These are phyloP conservation scores for Mola mola DNA, from an alignment of 2,113 vertebrate species.

Conservation along the genomic window DNA sequence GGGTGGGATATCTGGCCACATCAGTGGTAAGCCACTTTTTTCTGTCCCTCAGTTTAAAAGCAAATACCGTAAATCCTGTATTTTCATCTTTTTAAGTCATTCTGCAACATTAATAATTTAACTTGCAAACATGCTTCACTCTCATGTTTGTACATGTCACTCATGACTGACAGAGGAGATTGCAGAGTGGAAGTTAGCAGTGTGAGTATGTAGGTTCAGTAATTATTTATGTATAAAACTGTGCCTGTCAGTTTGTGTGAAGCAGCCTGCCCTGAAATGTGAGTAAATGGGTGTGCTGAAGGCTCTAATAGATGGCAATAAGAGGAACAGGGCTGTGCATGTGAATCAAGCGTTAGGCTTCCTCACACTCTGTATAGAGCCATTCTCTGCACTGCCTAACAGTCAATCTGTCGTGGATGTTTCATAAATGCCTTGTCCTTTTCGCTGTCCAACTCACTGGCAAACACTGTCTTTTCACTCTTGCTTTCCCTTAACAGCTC, in stretches of 20 bases:
- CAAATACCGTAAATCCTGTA: too few relatives aligned
- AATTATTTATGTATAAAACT: slow-evolving; percentile 71
- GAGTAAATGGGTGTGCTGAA: slow-evolving; percentile 57
- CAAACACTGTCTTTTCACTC: slow-evolving; percentile 21
- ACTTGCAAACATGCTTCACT: too few relatives aligned
- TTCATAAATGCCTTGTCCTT: slow-evolving; percentile 64
- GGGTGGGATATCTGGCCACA: too few relatives aligned
- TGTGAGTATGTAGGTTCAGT: slow-evolving; percentile 15
- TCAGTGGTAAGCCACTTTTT: too few relatives aligned
- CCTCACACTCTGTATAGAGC: slow-evolving; percentile 20
- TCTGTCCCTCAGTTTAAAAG: too few relatives aligned
- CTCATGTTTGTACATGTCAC: neutral
- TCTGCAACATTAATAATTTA: too few relatives aligned
- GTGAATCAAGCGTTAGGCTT: slow-evolving; percentile 29
- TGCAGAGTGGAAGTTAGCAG: slow-evolving; percentile 13
- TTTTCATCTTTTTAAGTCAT: too few relatives aligned
- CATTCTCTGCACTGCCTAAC: slow-evolving; percentile 31
- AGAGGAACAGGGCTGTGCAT: slow-evolving; percentile 32
- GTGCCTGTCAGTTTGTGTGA: slow-evolving; percentile 49
- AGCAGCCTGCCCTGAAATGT: slow-evolving; percentile 35
- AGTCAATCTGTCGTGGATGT: slow-evolving; percentile 56
- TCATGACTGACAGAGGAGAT: slow-evolving; percentile 15
- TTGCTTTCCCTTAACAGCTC: slow-evolving; percentile 4
- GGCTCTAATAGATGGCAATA: slow-evolving; percentile 40
- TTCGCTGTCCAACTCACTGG: slow-evolving; percentile 33